Evolutionary conservation across 2,797 vertebrate genomes (phyloP), one percentile per base, ranked within the genome.

Genomic region (Fundulus diaphanus): DNA sequence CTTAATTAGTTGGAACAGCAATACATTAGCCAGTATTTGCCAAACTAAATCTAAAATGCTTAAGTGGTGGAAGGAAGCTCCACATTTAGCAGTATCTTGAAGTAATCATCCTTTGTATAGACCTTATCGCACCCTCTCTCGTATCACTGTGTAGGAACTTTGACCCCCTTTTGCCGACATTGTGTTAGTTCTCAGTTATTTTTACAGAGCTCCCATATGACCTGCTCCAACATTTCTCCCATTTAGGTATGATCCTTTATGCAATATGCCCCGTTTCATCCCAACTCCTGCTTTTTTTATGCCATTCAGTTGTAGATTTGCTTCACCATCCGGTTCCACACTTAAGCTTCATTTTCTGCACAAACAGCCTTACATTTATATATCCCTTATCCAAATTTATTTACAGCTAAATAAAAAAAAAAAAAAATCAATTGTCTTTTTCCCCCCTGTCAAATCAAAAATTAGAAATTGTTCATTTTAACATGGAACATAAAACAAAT

Each of bases 41-140:
- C 11, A n/a, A 65, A 40, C 35, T 51, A 51, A 70, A 51, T 5
- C 6, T 15, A 5, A 52, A 35, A 33, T 27, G 27, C 20, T 15
- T 31, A n/a, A 8, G 31, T 7, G 3, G 61, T 35, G 18, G 8
- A 22, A 63, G 20, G 9, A 51, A 69, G 35, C 18, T 13, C 11
- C 31, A 35, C 12, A 4, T 54, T 40, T 27, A 18, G 49, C 51
- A 56, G 35, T 42, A 57, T 71, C 70, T 71, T 71, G n/a, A 70
- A 71, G 27, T 59, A 59, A 72, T 72, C 52, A 72, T 24, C 40
- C 44, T 20, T 18, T 59, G 37, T 46, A 6, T 46, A 1, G 35
- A 16, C 13, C 7, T 54, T 56, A 70, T 70, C 69, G 13, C 1
- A 20, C 48, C 40, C 7, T n/a, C 22, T 54, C 15, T 37, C 2